Base-by-base conservation (phyloP, 2,888 invertebrate species). In the Mythimna vitellina region DNA sequence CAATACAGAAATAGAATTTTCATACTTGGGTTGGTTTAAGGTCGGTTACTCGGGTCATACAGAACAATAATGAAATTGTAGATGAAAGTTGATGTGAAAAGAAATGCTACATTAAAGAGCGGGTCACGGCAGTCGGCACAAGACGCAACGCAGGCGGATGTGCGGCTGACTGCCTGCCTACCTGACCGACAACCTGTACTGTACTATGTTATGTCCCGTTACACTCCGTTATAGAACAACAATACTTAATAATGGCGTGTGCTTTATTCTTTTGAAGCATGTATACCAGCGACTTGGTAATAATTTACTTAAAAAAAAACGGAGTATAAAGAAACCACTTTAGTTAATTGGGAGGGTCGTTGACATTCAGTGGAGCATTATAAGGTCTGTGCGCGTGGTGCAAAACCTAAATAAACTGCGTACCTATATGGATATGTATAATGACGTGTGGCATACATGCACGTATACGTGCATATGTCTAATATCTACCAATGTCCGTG, bases 141-240 rank as follows among this genome's bases (percentile, higher is more conserved):
- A 79, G 78, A 71, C 77, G 83, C 79, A 77, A 76, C 78, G 80
- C 77, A 84, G 81, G 84, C 91, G 92, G 92, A 92, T 92, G 87
- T 88, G 83, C 87, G 90, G 86, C 87, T 87, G 85, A 87, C 84
- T 90, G 89, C 86, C 79, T 87, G 84, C 82, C 85, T 89, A 86
- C 87, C 85, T 89, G 86, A 89, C 86, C 86, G 78, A 71, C 74
- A 82, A 84, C 82, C 75, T 74, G 81, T 68, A 76, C 75, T 74
- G 81, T 68, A 76, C 77, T 53, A 73, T 75, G 80, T 80, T 73
- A 46, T 56, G 78, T 85, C 78, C 91, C 90, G 91, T 91, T 91
- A 92, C 51, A 71, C 62, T 46, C 72, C 73, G 76, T 69, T 80
- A 80, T 72, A 78, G 61, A 78, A 81, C 75, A 79, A 85, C 67